Evolutionary conservation across 2,113 vertebrate species (phyloP).

Genomic region (Peucedramus taeniatus): DNA sequence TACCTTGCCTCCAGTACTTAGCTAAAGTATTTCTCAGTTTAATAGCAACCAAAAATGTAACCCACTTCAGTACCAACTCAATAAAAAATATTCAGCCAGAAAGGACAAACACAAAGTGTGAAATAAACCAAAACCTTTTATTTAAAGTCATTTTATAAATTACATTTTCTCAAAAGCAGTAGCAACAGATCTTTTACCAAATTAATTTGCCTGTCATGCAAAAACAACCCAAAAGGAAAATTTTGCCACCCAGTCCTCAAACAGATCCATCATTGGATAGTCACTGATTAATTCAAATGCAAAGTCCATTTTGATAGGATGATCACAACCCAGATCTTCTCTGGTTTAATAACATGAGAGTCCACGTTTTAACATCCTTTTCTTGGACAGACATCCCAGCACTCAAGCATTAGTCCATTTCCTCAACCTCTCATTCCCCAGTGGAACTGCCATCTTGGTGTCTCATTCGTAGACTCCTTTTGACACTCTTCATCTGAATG

Average conservation of each 20-base stretch:
- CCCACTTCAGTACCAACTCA: background rate
- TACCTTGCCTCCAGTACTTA: slow-evolving; percentile 18
- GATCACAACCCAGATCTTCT: slow-evolving; percentile 72
- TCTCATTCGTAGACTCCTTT: slow-evolving; percentile 87
- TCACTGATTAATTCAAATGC: slow-evolving; percentile 53
- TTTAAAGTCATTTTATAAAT: slow-evolving; percentile 64
- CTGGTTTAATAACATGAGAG: slow-evolving; percentile 66
- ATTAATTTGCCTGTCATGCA: slow-evolving; percentile 18
- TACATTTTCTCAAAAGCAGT: slow-evolving; percentile 53
- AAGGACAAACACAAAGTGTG: slow-evolving; percentile 70
- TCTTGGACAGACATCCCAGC: slow-evolving; percentile 73
- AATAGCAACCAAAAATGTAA: slow-evolving; percentile 26
- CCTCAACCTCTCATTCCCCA: slow-evolving; percentile 73
- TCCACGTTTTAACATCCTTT: slow-evolving; percentile 73
- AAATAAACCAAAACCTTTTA: slow-evolving; percentile 74
- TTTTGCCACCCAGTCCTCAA: slow-evolving; percentile 14
- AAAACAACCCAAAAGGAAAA: background rate
- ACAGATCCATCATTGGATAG: slow-evolving; percentile 12
- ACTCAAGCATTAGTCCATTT: slow-evolving; percentile 76
- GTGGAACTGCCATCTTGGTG: slow-evolving; percentile 86
- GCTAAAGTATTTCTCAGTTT: slow-evolving; percentile 36
- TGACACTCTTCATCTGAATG: slow-evolving; percentile 85
- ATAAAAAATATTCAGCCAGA: slow-evolving; percentile 24
- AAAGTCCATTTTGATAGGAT: slow-evolving; percentile 66
- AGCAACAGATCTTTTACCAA: slow-evolving; percentile 40